Evolutionary conservation across 2,797 vertebrate genomes (phyloP), one percentile per base, ranked within the genome.

Genomic region (Mormyrops boulengeri): DNA sequence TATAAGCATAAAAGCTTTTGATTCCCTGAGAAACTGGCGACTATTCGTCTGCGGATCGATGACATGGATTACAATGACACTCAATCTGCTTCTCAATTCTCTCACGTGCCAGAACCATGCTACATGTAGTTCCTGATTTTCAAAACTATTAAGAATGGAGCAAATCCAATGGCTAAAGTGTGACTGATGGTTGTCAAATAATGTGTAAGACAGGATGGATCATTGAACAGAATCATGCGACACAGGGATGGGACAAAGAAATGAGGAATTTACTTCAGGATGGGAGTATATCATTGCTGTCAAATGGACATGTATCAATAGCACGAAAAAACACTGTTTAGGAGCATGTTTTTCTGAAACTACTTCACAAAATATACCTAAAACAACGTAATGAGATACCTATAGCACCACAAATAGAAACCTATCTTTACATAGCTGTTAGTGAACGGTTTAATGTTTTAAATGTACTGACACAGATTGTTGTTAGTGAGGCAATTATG

Each of bases 131-230:
- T 55, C 82, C 62, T 47, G 49, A 53, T 86, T 88, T 90, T 90
- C 85, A 88, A 82, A 41, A 82, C 89, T 82, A 88, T 88, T 90
- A 90, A 50, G 41, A 50, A 90, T 47, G 2, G 49, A 90, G 85
- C 19, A 84, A 90, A 84, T 14, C 77, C 77, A 86, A 52, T 84
- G 69, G 8, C 87, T 55, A 41, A 84, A 17, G 73, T 41, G 52
- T 80, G 66, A 77, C 41, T 88, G 62, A 84, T 90, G 82, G 57
- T 84, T 88, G 77, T 30, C 26, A 62, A 84, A 38, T 12, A 73
- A 73, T 73, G 30, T 73, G 30, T 38, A 73, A 73, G 66, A 73
- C 12, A 34, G 66, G 30, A 17, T 73, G 66, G 30, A 73, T 73
- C 30, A 14, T 17, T 73, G 4, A 73, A 73, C 66, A 69, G 62